phyloP scores from a whole-genome alignment of 2,888 invertebrate genomes.

The Diaperis boleti region DNA sequence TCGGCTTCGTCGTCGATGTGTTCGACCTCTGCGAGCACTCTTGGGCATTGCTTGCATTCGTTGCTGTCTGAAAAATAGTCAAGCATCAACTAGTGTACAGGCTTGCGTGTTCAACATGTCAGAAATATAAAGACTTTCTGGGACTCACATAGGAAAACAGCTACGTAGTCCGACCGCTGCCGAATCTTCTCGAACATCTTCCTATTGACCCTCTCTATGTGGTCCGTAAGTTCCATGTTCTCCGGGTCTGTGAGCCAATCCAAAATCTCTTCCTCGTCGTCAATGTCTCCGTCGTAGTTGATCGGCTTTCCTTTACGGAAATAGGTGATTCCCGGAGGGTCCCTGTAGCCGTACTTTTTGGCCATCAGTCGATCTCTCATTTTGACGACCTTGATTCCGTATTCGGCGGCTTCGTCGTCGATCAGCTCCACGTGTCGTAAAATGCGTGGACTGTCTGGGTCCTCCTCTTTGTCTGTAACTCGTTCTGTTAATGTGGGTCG shows the following conservation, averaged over 20 bases:
- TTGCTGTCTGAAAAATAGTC: conserved; percentile 86
- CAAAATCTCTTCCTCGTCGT: conserved; percentile 88
- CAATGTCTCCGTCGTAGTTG: conserved; percentile 93
- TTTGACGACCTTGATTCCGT: conserved; percentile 91
- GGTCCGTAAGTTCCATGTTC: conserved; percentile 94
- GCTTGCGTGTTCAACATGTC: too few relatives aligned
- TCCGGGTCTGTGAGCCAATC: conserved; percentile 95
- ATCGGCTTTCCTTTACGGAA: conserved; percentile 91
- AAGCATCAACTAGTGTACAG: too few relatives aligned
- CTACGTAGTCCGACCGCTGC: conserved; percentile 89
- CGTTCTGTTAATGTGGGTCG: neutral
- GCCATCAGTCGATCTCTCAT: conserved; percentile 91
- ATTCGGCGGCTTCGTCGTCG: conserved; percentile 92
- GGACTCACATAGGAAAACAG: conserved; percentile 92
- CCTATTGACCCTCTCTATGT: conserved; percentile 90
- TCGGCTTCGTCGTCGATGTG: conserved; percentile 96
- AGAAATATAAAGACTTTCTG: too few relatives aligned
- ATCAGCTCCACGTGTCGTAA: conserved; percentile 90
- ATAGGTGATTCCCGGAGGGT: conserved; percentile 91
- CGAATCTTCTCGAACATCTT: conserved; percentile 95
- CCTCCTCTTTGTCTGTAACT: conserved; percentile 81
- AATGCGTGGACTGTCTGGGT: conserved; percentile 82
- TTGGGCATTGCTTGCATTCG: conserved; percentile 94
- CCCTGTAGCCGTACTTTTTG: conserved; percentile 91
- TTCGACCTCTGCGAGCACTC: conserved; percentile 88